These are phyloP conservation scores for Paratilapia polleni DNA, from an alignment of 2,113 vertebrate species.

Conservation along the genomic window DNA sequence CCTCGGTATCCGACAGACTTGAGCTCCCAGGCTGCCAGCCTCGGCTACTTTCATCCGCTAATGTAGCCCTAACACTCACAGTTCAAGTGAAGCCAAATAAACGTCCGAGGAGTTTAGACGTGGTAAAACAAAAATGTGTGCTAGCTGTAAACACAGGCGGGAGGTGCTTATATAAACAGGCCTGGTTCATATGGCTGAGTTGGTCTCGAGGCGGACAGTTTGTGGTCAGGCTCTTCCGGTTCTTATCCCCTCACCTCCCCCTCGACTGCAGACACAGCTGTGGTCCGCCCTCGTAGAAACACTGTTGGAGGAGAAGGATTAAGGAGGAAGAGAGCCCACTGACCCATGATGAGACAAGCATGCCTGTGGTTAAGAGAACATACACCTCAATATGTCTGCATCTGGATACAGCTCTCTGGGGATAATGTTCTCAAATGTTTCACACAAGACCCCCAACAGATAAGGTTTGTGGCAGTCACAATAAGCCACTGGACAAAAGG, in stretches of 20 bases:
- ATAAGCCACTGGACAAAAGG: conserved; percentile 1
- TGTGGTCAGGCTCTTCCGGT: conserved; percentile 70
- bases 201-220: conserved; percentile 57
- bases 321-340: conserved; percentile 32
- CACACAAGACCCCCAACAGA: background rate
- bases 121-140: conserved; percentile 75
- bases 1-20: background rate
- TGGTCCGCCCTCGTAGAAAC: conserved; percentile 58
- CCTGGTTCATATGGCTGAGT: conserved; percentile 56
- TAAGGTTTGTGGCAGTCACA: background rate
- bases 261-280: conserved; percentile 68
- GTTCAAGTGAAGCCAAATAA: conserved; percentile 75
- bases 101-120: conserved; percentile 68
- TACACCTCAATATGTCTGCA: conserved; percentile 9
- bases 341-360: conserved; percentile 55
- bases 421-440: background rate
- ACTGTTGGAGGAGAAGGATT: conserved; percentile 52
- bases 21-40: conserved; percentile 23
- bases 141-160: conserved; percentile 73
- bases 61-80: conserved; percentile 62
- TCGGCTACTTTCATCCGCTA: conserved; percentile 41
- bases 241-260: background rate
- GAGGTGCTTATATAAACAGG: conserved; percentile 76
- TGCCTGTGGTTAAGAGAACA: conserved; percentile 60
- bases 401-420: background rate